Evolutionary conservation across 2,888 invertebrate species (phyloP).

Genomic region (Erannis defoliaria): DNA sequence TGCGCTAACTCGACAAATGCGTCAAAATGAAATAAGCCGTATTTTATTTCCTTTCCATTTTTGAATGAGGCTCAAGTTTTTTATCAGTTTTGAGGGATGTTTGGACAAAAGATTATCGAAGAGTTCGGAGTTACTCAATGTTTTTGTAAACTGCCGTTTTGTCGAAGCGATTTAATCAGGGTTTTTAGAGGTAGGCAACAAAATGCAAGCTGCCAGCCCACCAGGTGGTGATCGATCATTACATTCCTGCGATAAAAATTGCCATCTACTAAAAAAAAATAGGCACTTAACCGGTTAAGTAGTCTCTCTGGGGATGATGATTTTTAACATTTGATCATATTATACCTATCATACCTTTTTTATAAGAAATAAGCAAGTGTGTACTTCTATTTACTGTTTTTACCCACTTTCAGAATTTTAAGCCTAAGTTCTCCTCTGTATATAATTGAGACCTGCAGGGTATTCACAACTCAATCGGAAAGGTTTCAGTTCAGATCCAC

Average conservation of each 20-base stretch:
- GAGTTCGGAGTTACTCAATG: conserved; percentile 49
- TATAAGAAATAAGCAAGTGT: no score
- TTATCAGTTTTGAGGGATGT: conserved; percentile 57
- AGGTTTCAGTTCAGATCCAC: no score
- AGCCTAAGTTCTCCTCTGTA: no score
- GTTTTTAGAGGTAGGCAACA: conserved; percentile 12
- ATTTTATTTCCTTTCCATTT: conserved; percentile 80
- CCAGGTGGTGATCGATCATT: conserved; percentile 33
- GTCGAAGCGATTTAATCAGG: conserved; percentile 40
- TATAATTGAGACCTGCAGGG: no score
- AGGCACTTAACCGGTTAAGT: no score
- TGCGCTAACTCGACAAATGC: conserved; percentile 86
- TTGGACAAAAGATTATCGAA: conserved; percentile 65
- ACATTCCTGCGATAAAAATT: conserved; percentile 16
- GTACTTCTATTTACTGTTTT: no score
- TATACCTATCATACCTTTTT: no score
- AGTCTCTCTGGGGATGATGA: no score
- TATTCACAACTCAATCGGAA: no score
- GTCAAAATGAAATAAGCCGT: conserved; percentile 84
- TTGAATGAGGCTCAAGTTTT: conserved; percentile 71
- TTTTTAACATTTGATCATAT: no score
- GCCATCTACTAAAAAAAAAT: conserved; percentile 23
- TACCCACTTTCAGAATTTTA: no score
- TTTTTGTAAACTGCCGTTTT: conserved; percentile 40
- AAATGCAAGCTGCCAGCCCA: conserved; percentile 29